Evolutionary conservation across 1,140 invertebrate genomes (phyloP).

Genomic region (Dufourea novaeangliae): DNA sequence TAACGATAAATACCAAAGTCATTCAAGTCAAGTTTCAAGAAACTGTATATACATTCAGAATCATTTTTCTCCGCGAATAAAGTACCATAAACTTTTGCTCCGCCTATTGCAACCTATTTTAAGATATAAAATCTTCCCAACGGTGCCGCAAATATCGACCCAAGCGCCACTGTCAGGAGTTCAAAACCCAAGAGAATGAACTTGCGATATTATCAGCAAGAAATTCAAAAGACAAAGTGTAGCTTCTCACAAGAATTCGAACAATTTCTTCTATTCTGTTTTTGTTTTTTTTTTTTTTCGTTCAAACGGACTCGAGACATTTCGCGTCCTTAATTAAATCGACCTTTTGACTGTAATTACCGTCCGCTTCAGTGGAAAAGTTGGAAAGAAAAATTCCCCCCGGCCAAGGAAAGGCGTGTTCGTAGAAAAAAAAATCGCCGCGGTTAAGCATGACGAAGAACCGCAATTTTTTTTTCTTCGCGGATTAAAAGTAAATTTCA

Average conservation of each 20-base stretch:
- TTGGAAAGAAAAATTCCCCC: constrained; percentile 25
- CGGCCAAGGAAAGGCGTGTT: constrained; percentile 1
- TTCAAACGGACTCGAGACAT: not conserved
- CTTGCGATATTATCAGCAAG: not conserved
- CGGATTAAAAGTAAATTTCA: constrained; percentile 41
- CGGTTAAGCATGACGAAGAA: constrained; percentile 38
- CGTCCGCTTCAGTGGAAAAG: not conserved
- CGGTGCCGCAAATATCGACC: not conserved
- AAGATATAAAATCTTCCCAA: not conserved
- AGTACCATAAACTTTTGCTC: not conserved
- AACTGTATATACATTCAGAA: no score
- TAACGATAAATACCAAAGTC: no score
- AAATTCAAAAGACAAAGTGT: constrained; percentile 2
- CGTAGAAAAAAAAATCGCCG: constrained; percentile 43
- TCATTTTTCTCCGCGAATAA: not conserved
- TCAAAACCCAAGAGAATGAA: not conserved
- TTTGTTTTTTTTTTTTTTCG: not conserved
- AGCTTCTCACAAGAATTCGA: no score
- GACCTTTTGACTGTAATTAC: constrained; percentile 41
- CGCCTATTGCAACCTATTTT: not conserved
- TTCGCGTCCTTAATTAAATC: constrained; percentile 41
- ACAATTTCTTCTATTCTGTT: no score
- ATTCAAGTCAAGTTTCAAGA: no score
- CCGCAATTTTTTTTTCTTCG: not conserved
- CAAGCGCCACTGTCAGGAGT: not conserved